Evolutionary conservation across 2,113 vertebrate species (phyloP).

Genomic region (Lutjanus erythropterus): DNA sequence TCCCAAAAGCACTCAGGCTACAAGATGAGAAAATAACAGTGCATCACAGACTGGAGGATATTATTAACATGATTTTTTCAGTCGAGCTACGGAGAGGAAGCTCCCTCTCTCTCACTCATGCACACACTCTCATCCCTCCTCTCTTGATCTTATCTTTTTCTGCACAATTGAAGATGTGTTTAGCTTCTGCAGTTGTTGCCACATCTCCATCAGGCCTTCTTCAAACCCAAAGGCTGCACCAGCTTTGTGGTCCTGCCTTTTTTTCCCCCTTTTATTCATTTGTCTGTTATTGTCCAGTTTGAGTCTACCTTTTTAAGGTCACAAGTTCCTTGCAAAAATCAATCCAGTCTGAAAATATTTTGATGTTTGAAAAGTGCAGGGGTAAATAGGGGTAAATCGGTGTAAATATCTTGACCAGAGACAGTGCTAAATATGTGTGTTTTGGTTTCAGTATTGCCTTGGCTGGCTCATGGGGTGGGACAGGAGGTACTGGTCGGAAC

Average conservation of each 20-base stretch:
- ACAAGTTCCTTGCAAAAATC: too few relatives aligned
- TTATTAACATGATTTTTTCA: conserved; percentile 11
- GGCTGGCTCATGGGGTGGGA: conserved; percentile 9
- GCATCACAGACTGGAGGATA: neutral
- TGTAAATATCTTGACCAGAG: too few relatives aligned
- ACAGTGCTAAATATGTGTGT: conserved; percentile 8
- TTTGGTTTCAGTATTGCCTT: conserved; percentile 9
- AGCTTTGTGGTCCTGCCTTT: neutral
- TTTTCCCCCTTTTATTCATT: neutral
- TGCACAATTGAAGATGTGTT: neutral
- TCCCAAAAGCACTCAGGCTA: conserved; percentile 2
- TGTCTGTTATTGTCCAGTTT: neutral
- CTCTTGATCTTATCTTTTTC: neutral
- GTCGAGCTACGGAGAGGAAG: neutral
- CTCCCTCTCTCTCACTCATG: neutral
- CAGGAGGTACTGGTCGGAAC: conserved; percentile 2
- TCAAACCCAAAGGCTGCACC: neutral
- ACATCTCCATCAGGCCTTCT: neutral
- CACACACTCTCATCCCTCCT: neutral
- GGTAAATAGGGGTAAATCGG: neutral
- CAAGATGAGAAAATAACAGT: conserved; percentile 3
- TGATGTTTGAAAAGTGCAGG: neutral
- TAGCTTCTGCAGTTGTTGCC: conserved; percentile 7
- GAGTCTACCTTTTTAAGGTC: neutral
- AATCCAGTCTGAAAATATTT: too few relatives aligned